Percentiles rank a stretch among this genome's conserved stretches.
Conservation (phyloP, 2,888 invertebrate genomes). For the Drosophila monieri region DNA sequence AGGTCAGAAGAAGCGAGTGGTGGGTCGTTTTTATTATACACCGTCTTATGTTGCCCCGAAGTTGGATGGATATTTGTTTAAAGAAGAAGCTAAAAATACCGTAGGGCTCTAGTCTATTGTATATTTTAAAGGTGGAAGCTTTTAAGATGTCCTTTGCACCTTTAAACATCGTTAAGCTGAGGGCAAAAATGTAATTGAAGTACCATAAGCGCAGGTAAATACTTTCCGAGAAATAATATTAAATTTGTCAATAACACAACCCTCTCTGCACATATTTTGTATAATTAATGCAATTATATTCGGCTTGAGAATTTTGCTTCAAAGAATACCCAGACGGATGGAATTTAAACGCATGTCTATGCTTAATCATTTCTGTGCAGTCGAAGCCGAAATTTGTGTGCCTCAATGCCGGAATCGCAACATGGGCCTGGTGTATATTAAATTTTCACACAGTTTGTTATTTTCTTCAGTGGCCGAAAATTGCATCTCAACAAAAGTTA, state of each 20-base stretch:
- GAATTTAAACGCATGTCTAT: not conserved
- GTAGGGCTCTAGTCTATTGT: not conserved
- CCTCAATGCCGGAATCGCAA: conserved; percentile 1
- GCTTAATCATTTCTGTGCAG: conserved; percentile 5
- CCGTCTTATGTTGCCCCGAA: not conserved
- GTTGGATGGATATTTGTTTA: conserved; percentile 1
- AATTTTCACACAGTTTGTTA: conserved; percentile 8
- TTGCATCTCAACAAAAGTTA: conserved; percentile 35
- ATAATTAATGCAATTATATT: conserved; percentile 6
- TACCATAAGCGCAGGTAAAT: not conserved
- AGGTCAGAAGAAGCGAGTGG: not conserved
- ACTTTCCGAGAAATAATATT: not conserved
- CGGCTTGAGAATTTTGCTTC: not conserved
- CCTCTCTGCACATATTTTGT: not conserved
- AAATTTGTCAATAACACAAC: not conserved
- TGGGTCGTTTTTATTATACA: not conserved
- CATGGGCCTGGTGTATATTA: not conserved
- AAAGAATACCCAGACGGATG: not conserved
- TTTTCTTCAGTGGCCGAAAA: conserved; percentile 8
- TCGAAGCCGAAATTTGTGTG: not conserved
- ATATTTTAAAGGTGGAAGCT: not conserved
- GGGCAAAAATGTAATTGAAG: not conserved
- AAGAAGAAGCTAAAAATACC: not conserved
- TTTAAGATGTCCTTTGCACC: not conserved
- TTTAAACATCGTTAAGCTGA: not conserved